Conservation (phyloP, 2,888 invertebrate species). For the Yponomeuta plumbellus region DNA sequence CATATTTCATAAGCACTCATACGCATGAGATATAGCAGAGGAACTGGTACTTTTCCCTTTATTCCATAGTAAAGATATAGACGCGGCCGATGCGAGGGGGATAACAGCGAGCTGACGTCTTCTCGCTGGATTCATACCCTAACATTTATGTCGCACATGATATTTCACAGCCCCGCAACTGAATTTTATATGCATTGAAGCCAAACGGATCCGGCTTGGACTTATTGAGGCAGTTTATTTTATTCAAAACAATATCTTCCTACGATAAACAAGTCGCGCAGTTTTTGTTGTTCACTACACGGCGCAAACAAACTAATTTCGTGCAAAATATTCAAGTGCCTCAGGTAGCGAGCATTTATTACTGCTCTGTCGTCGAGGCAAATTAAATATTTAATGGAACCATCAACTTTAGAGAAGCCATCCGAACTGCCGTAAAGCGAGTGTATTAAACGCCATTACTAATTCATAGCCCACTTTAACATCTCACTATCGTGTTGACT, state of each 20-base stretch:
- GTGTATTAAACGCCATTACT: conserved; percentile 58
- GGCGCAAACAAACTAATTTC: conserved; percentile 11
- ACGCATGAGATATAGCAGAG: conserved; percentile 63
- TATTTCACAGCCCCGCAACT: conserved; percentile 54
- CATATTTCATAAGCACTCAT: conserved; percentile 73
- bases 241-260: conserved; percentile 17
- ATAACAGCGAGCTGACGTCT: conserved; percentile 34
- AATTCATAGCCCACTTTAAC: conserved; percentile 58
- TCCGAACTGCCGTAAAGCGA: conserved; percentile 47
- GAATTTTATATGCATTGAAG: conserved; percentile 62
- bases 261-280: not conserved
- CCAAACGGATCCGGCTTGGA: conserved; percentile 55
- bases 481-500: conserved; percentile 58
- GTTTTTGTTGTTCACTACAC: not conserved
- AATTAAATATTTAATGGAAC: conserved; percentile 51
- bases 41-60: conserved; percentile 60
- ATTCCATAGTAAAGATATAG: conserved; percentile 68
- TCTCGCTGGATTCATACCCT: conserved; percentile 43
- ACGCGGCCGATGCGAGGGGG: conserved; percentile 48
- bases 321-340: conserved; percentile 18
- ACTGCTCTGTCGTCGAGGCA: conserved; percentile 27
- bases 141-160: conserved; percentile 57
- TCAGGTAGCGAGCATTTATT: conserved; percentile 22
- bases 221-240: conserved; percentile 44
- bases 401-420: conserved; percentile 42